Conservation (phyloP, 2,888 invertebrate genomes). For the Cephus pulcher region DNA sequence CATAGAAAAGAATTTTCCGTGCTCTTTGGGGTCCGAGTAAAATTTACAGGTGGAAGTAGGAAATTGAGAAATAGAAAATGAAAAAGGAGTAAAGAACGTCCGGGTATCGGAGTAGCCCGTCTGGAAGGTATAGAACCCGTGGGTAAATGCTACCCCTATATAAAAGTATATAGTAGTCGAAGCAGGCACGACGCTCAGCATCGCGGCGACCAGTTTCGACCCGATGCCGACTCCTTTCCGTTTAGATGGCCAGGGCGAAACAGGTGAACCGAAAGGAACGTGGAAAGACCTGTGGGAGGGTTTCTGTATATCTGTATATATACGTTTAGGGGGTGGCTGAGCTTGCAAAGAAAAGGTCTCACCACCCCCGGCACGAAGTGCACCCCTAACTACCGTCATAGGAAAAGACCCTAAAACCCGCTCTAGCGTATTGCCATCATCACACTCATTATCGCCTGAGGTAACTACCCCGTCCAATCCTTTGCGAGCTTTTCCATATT, state of each 20-base stretch:
- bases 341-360: slow-evolving; percentile 7
- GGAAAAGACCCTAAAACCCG: no score
- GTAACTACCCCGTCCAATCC: no score
- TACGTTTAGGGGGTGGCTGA: slow-evolving; percentile 14
- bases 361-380: neutral
- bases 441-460: no score
- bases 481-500: neutral
- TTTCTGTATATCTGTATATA: neutral
- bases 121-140: neutral
- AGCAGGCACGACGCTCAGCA: neutral
- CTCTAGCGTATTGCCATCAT: no score
- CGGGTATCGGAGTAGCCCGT: neutral
- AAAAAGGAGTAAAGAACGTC: slow-evolving; percentile 15
- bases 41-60: slow-evolving; percentile 33
- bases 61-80: neutral
- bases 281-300: neutral
- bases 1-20: neutral
- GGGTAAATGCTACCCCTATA: neutral
- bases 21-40: slow-evolving; percentile 27
- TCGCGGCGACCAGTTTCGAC: neutral
- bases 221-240: neutral
- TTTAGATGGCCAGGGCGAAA: slow-evolving; percentile 9
- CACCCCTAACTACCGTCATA: neutral
- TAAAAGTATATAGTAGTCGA: neutral
- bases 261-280: slow-evolving; percentile 15